Base-by-base conservation (phyloP, 2,797 vertebrate species). In the Anguilla pacifica region DNA sequence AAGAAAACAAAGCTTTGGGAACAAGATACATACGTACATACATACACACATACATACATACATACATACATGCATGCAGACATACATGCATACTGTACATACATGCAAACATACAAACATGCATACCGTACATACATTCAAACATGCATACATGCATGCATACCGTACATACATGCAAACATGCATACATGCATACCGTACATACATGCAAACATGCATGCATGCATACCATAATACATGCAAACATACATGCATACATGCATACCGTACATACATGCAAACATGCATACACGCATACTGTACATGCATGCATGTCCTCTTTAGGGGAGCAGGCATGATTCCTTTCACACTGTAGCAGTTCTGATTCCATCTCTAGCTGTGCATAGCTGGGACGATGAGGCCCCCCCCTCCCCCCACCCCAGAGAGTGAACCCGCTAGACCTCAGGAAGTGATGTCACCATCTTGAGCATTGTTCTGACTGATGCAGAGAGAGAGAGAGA, bases 1-100 rank as follows among this genome's bases (percentile, higher is more conserved):
- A 93, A 91, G 85, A 87, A 55, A 1, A 72, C 77, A 25, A 43
- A 43, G 3, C 35, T 28, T 22, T 3, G 53, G 70, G 46, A 82
- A 86, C 28, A 53, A 39, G 2, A 19, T 11, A 72, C 3, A 22
- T 22, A 64, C 2, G 2, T 59, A 51, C 51, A 39, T 39, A 39
- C 6, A 10, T 31, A 35, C 2, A 22, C 5, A 64, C 55, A 15
- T 57, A 9, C 61, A 67, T 67, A 7, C 22, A 6, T n/a, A 7
- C 61, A 6, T 67, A n/a, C 61, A 25, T 67, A 25, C 61, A 22
- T 64, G 22, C 57, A 35, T 35, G 22, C 15, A 39, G 2, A 22
- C 61, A 64, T 17, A 61, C 15, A 15, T 61, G 4, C 59, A 61
- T 55, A 39, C 39, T 2, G 39, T 39, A 39, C 39, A 39, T 39